A percentile compares a stretch with the other conserved stretches of the same genome.
Evolutionary conservation across 2,797 vertebrate species (phyloP).

Genomic region (Neosilurus hyrtlii): DNA sequence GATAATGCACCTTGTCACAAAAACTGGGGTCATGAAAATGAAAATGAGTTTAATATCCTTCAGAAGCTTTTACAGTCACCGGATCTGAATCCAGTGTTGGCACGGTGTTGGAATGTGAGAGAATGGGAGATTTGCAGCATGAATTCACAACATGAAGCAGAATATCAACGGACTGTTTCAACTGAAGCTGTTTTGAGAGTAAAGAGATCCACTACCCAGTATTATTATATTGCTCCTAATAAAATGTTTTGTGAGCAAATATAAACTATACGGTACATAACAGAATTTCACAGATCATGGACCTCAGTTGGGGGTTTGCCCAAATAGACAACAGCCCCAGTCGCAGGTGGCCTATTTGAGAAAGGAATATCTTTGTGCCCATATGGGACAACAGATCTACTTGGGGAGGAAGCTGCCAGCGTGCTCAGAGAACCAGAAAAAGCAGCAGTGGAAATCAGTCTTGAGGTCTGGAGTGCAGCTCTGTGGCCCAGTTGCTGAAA

Average conservation of each 20-base stretch:
- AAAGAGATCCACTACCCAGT: not conserved
- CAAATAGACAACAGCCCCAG: not conserved
- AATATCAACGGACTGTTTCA: not conserved
- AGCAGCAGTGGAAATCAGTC: not conserved
- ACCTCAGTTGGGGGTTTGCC: not conserved
- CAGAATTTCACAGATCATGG: not conserved
- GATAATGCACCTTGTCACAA: too few relatives aligned
- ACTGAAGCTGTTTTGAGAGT: not conserved
- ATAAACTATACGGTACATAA: not conserved
- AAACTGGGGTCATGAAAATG: not conserved
- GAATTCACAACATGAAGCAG: not conserved
- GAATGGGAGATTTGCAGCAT: not conserved
- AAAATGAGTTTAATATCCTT: not conserved
- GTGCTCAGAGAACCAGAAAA: constrained; percentile 17
- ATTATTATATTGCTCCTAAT: not conserved
- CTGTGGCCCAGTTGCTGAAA: constrained; percentile 12
- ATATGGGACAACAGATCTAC: constrained; percentile 8
- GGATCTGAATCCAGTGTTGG: not conserved
- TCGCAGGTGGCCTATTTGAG: not conserved
- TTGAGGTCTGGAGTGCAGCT: not conserved
- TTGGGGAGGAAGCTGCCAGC: not conserved
- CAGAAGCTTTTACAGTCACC: not conserved
- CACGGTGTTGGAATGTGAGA: not conserved
- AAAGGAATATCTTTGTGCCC: not conserved
- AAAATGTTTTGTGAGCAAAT: not conserved